A percentile compares a stretch with the other conserved stretches of the same genome.
phyloP scores from a whole-genome alignment of 2,888 invertebrate genomes.

The Campoplex nolae region DNA sequence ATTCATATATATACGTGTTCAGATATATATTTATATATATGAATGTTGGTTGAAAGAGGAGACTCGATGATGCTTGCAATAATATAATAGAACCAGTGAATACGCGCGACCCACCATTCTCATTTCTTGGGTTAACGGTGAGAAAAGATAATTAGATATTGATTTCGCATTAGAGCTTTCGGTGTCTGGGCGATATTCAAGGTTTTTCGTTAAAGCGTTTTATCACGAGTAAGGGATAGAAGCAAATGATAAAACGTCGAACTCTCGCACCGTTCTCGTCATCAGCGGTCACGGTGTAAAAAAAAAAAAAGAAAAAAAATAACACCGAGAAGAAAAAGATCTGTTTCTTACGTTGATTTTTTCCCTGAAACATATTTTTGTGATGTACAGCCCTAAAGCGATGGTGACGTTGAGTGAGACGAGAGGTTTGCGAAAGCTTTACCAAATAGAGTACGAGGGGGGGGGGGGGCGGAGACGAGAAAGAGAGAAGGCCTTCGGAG shows the following conservation, averaged over 20 bases:
- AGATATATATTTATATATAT: neutral
- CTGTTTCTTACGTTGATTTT: slow-evolving; percentile 1
- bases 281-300: slow-evolving; percentile 16
- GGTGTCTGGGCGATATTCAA: slow-evolving; percentile 68
- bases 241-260: slow-evolving; percentile 19
- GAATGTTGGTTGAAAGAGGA: neutral
- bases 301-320: neutral
- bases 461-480: no score
- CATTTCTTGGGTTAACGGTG: slow-evolving; percentile 26
- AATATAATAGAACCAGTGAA: slow-evolving; percentile 37
- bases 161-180: slow-evolving; percentile 79
- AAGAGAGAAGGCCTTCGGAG: slow-evolving; percentile 44
- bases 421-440: neutral
- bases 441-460: neutral
- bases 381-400: slow-evolving; percentile 7
- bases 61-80: slow-evolving; percentile 28
- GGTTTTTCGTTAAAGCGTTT: slow-evolving; percentile 75
- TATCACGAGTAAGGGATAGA: slow-evolving; percentile 25
- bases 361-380: slow-evolving; percentile 27
- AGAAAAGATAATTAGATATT: slow-evolving; percentile 81
- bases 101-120: slow-evolving; percentile 23
- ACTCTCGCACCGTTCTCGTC: neutral
- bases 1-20: neutral
- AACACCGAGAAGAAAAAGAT: slow-evolving; percentile 27
- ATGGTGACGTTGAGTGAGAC: slow-evolving; percentile 11